Evolutionary conservation across 2,797 vertebrate species (phyloP), one percentile per base, ranked within the genome.

Genomic region (Acrossocheilus fasciatus): DNA sequence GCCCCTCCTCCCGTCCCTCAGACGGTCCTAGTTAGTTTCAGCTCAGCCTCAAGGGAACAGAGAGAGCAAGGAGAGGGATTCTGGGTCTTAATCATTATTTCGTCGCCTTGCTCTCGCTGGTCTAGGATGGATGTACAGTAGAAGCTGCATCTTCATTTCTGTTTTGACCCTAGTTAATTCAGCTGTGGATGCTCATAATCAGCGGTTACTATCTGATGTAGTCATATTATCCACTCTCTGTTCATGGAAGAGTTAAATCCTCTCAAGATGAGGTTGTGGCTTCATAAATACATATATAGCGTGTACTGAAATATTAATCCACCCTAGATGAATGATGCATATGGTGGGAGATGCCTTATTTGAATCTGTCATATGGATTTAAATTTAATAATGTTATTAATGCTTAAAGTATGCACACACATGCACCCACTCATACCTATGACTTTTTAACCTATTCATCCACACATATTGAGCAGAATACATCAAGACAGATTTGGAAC

Each of bases 221-320:
- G 69, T 23, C 76, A 45, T 74, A 20, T 68, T 59, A 66, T 34
- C 45, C 17, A 0, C 36, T 10, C 76, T 57, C 83, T 69, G 64
- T 43, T 54, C 91, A 91, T 91, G 92, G 90, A 93, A 88, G 88
- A 18, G 76, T 86, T 90, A 80, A 88, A 89, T 84, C 92, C 91
- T 80, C 84, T 50, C 7, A 36, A 85, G 66, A 82, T 78, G 91
- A 85, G 86, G 81, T 50, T 89, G 77, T 84, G 47, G 85, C 88
- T 81, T 91, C 83, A 89, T 89, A 91, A 93, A 93, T 92, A 92
- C 91, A 91, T 87, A 89, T 88, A 81, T 88, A 87, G 92, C 69
- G 72, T 70, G 81, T 89, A 57, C 88, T 95, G 88, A 93, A 94
- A 94, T 94, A 95, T 95, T 93, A 81, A 95, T 93, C 83, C 86